Percentiles rank a stretch among this genome's conserved stretches.
phyloP scores from a whole-genome alignment of 2,113 vertebrate genomes.

The Oncorhynchus clarkii region DNA sequence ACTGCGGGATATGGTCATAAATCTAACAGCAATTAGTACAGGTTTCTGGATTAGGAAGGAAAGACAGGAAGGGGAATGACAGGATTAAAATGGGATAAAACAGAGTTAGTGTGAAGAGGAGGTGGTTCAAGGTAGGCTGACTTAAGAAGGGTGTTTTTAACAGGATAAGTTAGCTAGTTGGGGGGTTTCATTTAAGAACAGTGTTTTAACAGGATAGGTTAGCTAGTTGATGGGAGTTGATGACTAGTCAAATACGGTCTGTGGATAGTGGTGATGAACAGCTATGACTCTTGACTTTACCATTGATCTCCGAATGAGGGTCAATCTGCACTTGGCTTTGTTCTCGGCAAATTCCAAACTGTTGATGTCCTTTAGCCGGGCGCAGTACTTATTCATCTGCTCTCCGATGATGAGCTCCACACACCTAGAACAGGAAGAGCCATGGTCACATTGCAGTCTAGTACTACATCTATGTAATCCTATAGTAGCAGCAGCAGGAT shows the following conservation, averaged over 20 bases:
- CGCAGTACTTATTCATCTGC: constrained; percentile 97
- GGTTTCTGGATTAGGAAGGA: constrained; percentile 87
- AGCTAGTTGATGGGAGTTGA: not conserved
- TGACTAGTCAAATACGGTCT: not conserved
- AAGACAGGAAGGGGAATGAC: constrained; percentile 7
- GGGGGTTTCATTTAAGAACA: too few species aligned
- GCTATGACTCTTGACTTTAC: constrained; percentile 70
- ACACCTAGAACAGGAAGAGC: constrained; percentile 73
- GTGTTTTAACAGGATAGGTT: not conserved
- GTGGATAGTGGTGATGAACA: not conserved
- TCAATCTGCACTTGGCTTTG: constrained; percentile 93
- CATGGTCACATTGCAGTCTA: not conserved
- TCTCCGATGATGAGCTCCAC: constrained; percentile 93
- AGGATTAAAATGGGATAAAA: constrained; percentile 62
- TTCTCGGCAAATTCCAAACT: constrained; percentile 97
- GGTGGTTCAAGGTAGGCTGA: constrained; percentile 1
- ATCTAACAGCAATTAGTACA: constrained; percentile 96
- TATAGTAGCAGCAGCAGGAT: too few species aligned
- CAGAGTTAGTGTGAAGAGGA: constrained; percentile 27
- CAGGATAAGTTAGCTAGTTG: not conserved
- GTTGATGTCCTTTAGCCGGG: constrained; percentile 94
- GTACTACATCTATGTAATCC: too few species aligned
- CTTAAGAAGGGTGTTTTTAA: not conserved
- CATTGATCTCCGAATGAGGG: constrained; percentile 92
- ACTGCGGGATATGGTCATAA: constrained; percentile 91